These are phyloP conservation scores for Xylophagus ater DNA, from an alignment of 2,888 invertebrate genomes.

Conservation along the genomic window DNA sequence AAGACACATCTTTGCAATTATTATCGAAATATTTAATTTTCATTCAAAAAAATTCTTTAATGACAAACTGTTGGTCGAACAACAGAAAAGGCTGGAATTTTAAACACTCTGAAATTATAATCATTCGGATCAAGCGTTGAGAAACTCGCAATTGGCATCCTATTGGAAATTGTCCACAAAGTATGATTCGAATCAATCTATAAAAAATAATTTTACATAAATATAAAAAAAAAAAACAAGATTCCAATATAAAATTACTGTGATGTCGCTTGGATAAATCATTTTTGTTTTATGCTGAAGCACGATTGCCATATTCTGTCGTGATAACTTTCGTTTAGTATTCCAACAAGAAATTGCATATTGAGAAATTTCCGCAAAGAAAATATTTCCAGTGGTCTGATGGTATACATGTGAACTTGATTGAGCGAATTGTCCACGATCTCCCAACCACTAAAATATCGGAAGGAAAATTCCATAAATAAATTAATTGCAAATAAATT, in stretches of 20 bases:
- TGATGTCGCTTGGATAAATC: constrained; percentile 61
- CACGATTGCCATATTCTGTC: constrained; percentile 45
- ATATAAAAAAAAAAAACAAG: background rate
- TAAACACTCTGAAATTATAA: constrained; percentile 55
- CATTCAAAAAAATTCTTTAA: too few species aligned
- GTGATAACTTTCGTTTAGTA: constrained; percentile 41
- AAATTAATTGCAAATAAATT: too few species aligned
- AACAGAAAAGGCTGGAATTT: too few species aligned
- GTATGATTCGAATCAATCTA: constrained; percentile 51
- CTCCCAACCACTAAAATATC: constrained; percentile 50
- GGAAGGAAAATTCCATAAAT: too few species aligned
- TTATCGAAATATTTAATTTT: too few species aligned
- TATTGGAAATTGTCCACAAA: constrained; percentile 58
- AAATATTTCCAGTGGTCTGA: constrained; percentile 47
- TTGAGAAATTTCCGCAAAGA: constrained; percentile 57
- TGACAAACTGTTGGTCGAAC: too few species aligned
- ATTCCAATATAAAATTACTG: constrained; percentile 26
- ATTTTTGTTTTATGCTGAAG: constrained; percentile 48
- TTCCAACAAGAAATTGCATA: constrained; percentile 72
- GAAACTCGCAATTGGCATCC: constrained; percentile 55
- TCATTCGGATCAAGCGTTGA: constrained; percentile 46
- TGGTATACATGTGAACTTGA: constrained; percentile 60
- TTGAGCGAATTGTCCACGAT: constrained; percentile 53
- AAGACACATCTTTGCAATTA: too few species aligned
- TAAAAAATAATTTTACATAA: constrained; percentile 6